Conservation (phyloP, 2,888 invertebrate species). For the Magallana nippona region DNA sequence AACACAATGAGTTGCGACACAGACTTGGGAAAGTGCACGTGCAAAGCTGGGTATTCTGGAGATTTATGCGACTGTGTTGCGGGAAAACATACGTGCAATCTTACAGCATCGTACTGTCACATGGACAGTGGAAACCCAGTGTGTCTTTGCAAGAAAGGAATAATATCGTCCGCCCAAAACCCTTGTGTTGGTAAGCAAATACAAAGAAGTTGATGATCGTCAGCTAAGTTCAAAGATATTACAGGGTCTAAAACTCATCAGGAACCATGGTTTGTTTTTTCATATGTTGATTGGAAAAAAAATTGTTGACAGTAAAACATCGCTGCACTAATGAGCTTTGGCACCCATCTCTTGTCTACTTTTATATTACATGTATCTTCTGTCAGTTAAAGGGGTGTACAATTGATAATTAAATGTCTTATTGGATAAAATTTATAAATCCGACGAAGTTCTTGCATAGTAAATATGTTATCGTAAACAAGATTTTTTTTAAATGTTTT, state of each 20-base stretch:
- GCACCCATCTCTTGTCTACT: no score
- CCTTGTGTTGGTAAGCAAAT: neutral
- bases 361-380: no score
- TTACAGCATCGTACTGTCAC: neutral
- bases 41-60: slow-evolving; percentile 39
- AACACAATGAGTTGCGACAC: slow-evolving; percentile 28
- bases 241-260: no score
- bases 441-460: no score
- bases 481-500: neutral
- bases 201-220: neutral
- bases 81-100: slow-evolving; percentile 32
- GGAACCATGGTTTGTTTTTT: no score
- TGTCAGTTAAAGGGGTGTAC: no score
- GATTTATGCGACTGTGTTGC: slow-evolving; percentile 18
- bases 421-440: no score
- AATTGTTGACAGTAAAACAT: no score
- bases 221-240: no score
- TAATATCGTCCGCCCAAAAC: neutral
- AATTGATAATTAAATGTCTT: no score
- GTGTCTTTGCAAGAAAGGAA: slow-evolving; percentile 38
- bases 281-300: no score
- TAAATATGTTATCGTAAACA: neutral
- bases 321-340: no score
- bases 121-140: neutral
- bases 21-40: slow-evolving; percentile 33